Evolutionary conservation across 2,113 vertebrate genomes (phyloP), one percentile per base, ranked within the genome.

Genomic region (Cryptoleucopteryx plumbea): DNA sequence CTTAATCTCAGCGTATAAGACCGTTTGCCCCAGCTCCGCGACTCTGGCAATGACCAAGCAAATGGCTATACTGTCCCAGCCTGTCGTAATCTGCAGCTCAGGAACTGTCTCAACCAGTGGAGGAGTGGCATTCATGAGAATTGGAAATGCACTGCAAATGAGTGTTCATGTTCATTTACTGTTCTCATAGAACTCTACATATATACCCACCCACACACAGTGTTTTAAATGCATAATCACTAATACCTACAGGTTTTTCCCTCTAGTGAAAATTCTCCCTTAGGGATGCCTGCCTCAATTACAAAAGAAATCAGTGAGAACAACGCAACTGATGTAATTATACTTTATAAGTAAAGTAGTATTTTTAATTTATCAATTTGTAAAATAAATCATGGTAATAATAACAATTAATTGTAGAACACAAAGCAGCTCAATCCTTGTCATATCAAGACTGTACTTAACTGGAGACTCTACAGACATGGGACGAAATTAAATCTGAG

Each of bases 1-100:
- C 38, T 31, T 48, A 36, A 36, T 8, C 38, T 70, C 50, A 50
- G 6, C 23, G 15, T 7, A 3, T 17, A 55, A 61, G 32, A 63
- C 34, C 6, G 9, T 10, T 23, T 61, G 55, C 16, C 29, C 21
- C n/a, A 40, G 55, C 70, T 59, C 8, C 1, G 1, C 0, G 1
- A 29, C 45, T 43, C 50, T 21, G 47, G 31, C 50, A 74, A 25
- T 31, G 55, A 45, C 47, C 31, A 62, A 20, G 34, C 22, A 77
- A 84, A 40, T 9, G 8, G 5, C 27, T 42, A 1, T 2, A 3
- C 10, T 29, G 18, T 38, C 72, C 67, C 75, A 72, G 45, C 18
- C 43, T 61, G 63, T 16, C 1, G 2, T 3, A 10, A 45, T 2
- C 11, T 36, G 68, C 56, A 85, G 84, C n/a, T 91, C 40, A 58